These are phyloP conservation scores for Edolisoma coerulescens DNA, from an alignment of 2,113 vertebrate species.

Conservation along the genomic window DNA sequence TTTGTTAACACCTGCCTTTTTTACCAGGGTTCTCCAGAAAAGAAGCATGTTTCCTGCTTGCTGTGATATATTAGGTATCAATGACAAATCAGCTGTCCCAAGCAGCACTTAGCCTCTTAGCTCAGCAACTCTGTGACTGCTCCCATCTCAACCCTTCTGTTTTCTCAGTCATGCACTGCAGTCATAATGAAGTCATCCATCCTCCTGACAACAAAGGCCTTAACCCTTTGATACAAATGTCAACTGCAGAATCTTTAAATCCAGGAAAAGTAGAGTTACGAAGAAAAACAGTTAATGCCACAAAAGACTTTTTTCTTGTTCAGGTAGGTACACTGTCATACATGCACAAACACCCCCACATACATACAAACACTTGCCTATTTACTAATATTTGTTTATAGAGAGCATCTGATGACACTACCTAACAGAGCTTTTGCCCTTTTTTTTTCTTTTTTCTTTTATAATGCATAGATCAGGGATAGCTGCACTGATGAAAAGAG, in stretches of 20 bases:
- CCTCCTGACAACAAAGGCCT: constrained; percentile 55
- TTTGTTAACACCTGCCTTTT: constrained; percentile 30
- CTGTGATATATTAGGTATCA: constrained; percentile 65
- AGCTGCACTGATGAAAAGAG: neutral
- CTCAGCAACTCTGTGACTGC: constrained; percentile 62
- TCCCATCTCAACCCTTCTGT: constrained; percentile 36
- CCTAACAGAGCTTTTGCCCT: neutral
- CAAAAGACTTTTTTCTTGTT: neutral
- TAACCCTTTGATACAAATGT: constrained; percentile 40
- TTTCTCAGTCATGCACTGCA: constrained; percentile 59
- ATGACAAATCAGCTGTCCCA: constrained; percentile 71
- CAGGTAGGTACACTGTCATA: neutral
- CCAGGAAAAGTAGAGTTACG: neutral
- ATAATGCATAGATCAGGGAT: neutral
- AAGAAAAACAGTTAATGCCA: neutral
- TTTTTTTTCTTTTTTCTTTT: neutral
- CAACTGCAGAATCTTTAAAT: neutral
- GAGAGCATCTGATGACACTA: neutral
- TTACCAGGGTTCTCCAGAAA: constrained; percentile 9
- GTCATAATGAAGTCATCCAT: constrained; percentile 69
- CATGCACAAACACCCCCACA: neutral
- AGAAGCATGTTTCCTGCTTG: constrained; percentile 34
- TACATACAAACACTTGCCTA: neutral
- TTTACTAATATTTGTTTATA: neutral
- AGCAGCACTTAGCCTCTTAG: constrained; percentile 54